Base-by-base conservation (phyloP, 92 coral and sea anemone genomes). In the Epizoanthus fatuus region DNA sequence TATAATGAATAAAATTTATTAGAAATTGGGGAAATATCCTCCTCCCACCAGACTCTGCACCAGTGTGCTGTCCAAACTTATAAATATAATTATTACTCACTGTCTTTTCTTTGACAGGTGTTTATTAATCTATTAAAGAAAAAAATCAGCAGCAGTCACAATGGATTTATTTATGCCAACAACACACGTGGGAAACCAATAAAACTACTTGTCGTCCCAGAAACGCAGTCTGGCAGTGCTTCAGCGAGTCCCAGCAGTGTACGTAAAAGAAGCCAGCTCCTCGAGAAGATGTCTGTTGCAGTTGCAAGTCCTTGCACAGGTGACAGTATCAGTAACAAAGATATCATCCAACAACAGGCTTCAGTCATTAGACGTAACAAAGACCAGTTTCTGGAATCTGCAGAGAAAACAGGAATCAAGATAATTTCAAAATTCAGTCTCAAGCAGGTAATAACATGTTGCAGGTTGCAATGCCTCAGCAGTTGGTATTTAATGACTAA, bases 171-270 rank as follows among this genome's bases (percentile, higher is more conserved):
- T 63, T 81, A 68, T 63, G 91, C 86, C 45, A 72, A 65, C 22
- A 66, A 70, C 71, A 59, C 39, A 14, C 73, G 56, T 52, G 86
- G 91, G 17, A 87, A 87, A 49, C 86, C 91, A 12, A 81, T 87
- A 32, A 87, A 73, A 44, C 75, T 81, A 13, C 60, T 87, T 72
- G 65, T 49, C 5, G 86, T 81, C 11, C 72, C 75, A 19, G 70
- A 81, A 53, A 63, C 87, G 4, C 87, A 81, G 53, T 45, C 51
- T 13, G 87, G 87, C 11, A 87, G 91, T 65, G 47, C 91, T 5
- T 13, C 40, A 3, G 87, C 91, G 12, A 70, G 79, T 63, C 12
- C 75, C 3, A 81, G 87, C 58, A 69, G 20, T 20, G 19, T 81
- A 25, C 63, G 79, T 10, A 73, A 55, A 47, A 66, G 91, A 54